Conservation (phyloP, 1,140 invertebrate genomes). For the Orius laevigatus region DNA sequence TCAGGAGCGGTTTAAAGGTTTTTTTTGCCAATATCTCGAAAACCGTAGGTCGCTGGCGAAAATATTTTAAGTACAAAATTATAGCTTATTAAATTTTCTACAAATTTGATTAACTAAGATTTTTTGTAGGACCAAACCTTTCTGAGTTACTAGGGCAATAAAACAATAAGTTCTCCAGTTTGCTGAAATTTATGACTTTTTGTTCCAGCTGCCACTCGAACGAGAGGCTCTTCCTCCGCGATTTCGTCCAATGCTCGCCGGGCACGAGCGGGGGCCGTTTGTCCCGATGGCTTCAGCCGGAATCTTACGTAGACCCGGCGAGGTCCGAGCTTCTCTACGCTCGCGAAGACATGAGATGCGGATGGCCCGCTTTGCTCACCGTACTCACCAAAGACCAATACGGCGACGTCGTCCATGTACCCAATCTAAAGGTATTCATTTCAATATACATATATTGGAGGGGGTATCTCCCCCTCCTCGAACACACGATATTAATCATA, state of each 20-base stretch:
- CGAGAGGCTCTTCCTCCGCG: constrained; percentile 83
- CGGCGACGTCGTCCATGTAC: constrained; percentile 66
- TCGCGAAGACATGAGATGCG: constrained; percentile 58
- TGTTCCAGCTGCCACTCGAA: constrained; percentile 57
- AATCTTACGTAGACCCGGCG: constrained; percentile 75
- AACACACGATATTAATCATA: too few relatives aligned
- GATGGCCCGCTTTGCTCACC: constrained; percentile 64
- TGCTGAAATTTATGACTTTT: neutral
- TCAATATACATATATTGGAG: too few relatives aligned
- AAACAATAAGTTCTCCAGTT: neutral
- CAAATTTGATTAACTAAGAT: too few relatives aligned
- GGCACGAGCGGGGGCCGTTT: constrained; percentile 81
- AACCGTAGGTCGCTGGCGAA: too few relatives aligned
- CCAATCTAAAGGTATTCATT: constrained; percentile 65
- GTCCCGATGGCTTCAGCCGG: constrained; percentile 86
- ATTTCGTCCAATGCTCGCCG: constrained; percentile 72
- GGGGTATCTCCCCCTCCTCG: too few relatives aligned
- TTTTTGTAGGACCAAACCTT: too few relatives aligned
- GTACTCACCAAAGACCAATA: constrained; percentile 85
- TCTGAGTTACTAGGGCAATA: too few relatives aligned
- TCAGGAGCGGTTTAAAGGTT: too few relatives aligned
- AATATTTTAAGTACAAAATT: too few relatives aligned
- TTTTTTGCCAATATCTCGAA: too few relatives aligned
- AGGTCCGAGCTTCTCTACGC: constrained; percentile 61
- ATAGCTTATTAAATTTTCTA: too few relatives aligned